These are phyloP conservation scores for Synanthedon myopaeformis DNA, from an alignment of 2,888 invertebrate genomes.

Conservation along the genomic window DNA sequence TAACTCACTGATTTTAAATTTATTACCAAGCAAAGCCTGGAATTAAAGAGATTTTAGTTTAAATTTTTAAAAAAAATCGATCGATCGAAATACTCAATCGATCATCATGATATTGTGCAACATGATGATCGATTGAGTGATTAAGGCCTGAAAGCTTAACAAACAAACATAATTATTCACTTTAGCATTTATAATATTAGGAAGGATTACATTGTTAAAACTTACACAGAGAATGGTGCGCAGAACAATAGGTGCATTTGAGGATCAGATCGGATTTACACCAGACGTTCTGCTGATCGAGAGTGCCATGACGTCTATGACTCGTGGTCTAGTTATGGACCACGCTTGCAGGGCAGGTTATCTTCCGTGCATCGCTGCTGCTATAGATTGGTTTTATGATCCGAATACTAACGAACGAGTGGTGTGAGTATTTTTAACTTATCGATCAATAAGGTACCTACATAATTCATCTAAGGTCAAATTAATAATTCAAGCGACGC, in stretches of 20 bases:
- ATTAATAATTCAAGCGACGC: background rate
- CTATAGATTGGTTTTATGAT: slow-evolving; percentile 53
- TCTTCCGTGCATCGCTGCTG: slow-evolving; percentile 51
- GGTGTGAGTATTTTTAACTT: slow-evolving; percentile 33
- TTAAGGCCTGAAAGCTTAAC: no score
- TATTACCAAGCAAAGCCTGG: no score
- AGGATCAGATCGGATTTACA: slow-evolving; percentile 37
- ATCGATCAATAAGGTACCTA: background rate
- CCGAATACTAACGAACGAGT: slow-evolving; percentile 23
- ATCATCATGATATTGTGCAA: no score
- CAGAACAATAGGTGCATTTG: slow-evolving; percentile 33
- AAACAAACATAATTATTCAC: no score
- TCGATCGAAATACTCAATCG: no score
- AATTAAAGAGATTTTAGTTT: no score
- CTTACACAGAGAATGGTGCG: slow-evolving; percentile 43
- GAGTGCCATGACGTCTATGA: slow-evolving; percentile 39
- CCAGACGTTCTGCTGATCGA: slow-evolving; percentile 31
- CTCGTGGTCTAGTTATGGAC: slow-evolving; percentile 56
- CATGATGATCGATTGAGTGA: no score
- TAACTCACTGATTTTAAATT: no score
- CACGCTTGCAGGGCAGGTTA: slow-evolving; percentile 51
- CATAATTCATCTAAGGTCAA: background rate
- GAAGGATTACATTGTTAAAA: background rate
- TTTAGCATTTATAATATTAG: no score
- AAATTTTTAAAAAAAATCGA: no score